Conservation (phyloP, 2,113 vertebrate genomes). For the Odobenus rosmarus region DNA sequence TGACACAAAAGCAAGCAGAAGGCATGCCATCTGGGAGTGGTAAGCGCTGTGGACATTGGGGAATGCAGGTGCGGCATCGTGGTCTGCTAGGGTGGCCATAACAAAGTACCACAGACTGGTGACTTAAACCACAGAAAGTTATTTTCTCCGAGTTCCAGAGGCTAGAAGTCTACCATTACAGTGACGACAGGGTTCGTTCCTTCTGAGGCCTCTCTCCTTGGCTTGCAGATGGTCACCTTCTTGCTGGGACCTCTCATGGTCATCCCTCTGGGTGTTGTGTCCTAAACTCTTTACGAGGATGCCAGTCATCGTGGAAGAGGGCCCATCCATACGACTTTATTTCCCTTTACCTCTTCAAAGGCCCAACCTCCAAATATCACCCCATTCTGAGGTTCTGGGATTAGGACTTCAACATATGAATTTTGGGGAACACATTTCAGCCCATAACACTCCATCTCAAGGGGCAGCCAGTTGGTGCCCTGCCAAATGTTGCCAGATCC, state of each 20-base stretch:
- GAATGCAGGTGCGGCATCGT: background rate
- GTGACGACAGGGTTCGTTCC: background rate
- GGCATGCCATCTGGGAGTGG: background rate
- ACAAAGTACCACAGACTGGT: background rate
- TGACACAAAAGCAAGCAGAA: background rate
- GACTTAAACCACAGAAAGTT: background rate
- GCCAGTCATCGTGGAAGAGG: background rate
- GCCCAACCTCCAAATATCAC: background rate
- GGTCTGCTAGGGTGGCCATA: background rate
- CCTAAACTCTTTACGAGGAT: background rate
- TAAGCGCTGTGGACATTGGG: background rate
- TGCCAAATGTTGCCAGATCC: background rate
- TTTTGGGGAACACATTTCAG: background rate
- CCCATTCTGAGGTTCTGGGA: background rate
- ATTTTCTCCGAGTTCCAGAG: background rate
- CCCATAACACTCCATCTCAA: background rate
- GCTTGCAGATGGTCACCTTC: background rate
- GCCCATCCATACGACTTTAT: background rate
- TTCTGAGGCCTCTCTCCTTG: background rate
- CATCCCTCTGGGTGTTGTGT: background rate
- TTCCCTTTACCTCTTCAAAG: background rate
- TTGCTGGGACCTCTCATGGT: background rate
- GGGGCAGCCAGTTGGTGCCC: background rate
- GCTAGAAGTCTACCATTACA: background rate
- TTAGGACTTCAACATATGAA: background rate